A percentile compares a stretch with the other conserved stretches of the same genome.
Conservation (phyloP, 92 coral and sea anemone genomes). For the Porites rus region DNA sequence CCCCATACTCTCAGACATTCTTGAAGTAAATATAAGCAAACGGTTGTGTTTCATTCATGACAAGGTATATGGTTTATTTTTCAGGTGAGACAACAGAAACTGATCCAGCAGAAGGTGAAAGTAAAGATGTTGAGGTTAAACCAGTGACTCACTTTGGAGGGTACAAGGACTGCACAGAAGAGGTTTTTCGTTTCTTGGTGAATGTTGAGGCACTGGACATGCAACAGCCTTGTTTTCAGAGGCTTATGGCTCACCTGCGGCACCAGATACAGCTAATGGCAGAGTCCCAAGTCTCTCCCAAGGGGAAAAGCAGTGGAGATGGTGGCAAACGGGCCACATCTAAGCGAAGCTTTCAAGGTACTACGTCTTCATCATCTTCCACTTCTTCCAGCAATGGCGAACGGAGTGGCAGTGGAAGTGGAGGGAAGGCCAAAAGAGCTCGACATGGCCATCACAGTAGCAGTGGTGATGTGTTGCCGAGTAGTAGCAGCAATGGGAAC, state of each 20-base stretch:
- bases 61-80: not conserved
- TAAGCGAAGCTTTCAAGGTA: slow-evolving; percentile 37
- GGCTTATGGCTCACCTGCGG: slow-evolving; percentile 75
- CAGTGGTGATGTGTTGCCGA: not conserved
- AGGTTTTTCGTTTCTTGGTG: slow-evolving; percentile 71
- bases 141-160: slow-evolving; percentile 64
- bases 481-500: slow-evolving; percentile 45
- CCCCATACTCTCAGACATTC: no score
- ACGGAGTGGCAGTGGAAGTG: slow-evolving; percentile 37
- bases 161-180: slow-evolving; percentile 77
- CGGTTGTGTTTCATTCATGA: no score
- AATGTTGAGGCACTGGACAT: slow-evolving; percentile 78
- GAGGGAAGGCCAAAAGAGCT: slow-evolving; percentile 41
- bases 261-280: slow-evolving; percentile 59
- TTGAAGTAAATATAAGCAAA: no score
- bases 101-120: not conserved
- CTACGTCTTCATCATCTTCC: slow-evolving; percentile 46
- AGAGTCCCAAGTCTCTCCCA: slow-evolving; percentile 20
- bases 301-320: slow-evolving; percentile 15
- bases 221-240: slow-evolving; percentile 77
- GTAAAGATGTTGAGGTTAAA: not conserved
- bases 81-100: slow-evolving; percentile 12
- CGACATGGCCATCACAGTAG: slow-evolving; percentile 43
- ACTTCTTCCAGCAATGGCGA: slow-evolving; percentile 37
- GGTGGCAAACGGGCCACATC: slow-evolving; percentile 21